Conservation (phyloP, 2,113 vertebrate species). For the Corythaixoides concolor region DNA sequence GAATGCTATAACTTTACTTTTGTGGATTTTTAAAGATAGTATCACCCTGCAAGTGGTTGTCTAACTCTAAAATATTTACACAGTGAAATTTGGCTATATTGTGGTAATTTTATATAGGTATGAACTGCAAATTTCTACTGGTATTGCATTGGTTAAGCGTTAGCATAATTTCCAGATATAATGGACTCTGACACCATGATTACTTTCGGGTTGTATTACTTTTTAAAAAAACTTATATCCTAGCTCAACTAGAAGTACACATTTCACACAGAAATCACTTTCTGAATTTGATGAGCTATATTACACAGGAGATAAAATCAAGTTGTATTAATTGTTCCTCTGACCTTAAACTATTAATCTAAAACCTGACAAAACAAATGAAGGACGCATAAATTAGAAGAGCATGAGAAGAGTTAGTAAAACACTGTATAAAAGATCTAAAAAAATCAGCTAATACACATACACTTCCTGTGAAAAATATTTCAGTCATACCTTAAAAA, state of each 20-base stretch:
- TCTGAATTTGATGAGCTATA: not conserved
- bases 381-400: not conserved
- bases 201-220: not conserved
- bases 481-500: not conserved
- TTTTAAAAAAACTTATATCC: not conserved
- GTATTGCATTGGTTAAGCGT: not conserved
- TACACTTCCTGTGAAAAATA: not conserved
- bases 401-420: not conserved
- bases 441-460: not conserved
- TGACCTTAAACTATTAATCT: not conserved
- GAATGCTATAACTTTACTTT: not conserved
- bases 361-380: not conserved
- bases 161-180: not conserved
- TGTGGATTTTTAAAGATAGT: not conserved
- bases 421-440: not conserved
- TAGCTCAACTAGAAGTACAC: not conserved
- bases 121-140: not conserved
- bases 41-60: not conserved
- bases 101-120: not conserved
- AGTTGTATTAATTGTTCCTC: not conserved
- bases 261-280: not conserved
- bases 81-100: not conserved
- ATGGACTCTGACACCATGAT: not conserved
- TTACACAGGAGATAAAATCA: not conserved
- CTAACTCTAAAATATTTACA: not conserved